A percentile compares a stretch with the other conserved stretches of the same genome.
These are phyloP conservation scores for Pimephales promelas DNA, from an alignment of 2,113 vertebrate species.

Conservation along the genomic window DNA sequence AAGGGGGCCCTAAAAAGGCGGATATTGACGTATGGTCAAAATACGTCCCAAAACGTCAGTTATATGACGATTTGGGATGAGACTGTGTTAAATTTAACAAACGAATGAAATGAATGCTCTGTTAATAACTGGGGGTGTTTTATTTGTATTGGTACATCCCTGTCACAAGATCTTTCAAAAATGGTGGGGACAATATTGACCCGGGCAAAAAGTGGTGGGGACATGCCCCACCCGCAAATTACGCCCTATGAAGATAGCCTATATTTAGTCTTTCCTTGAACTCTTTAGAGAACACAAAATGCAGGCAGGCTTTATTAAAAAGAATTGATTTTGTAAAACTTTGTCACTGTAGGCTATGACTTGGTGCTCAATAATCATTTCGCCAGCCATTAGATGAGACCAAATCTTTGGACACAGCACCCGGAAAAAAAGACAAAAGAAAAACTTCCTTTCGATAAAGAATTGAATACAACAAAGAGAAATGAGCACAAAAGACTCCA, in stretches of 20 bases:
- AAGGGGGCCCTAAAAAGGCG: no score
- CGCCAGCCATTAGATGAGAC: constrained; percentile 4
- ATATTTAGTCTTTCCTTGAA: background rate
- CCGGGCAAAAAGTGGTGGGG: no score
- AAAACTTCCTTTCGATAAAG: background rate
- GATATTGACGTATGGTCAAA: no score
- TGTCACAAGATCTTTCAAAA: no score
- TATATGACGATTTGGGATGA: no score
- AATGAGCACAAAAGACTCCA: constrained; percentile 31
- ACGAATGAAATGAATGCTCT: no score
- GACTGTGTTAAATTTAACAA: no score
- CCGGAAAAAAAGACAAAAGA: background rate
- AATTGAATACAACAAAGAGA: constrained; percentile 24
- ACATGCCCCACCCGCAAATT: no score
- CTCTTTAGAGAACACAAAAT: background rate
- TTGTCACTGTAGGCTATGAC: background rate
- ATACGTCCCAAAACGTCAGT: no score
- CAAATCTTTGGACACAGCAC: background rate
- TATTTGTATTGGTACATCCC: no score
- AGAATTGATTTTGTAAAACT: background rate
- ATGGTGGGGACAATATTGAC: no score
- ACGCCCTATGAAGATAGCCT: background rate
- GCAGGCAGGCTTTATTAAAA: background rate
- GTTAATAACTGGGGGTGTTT: no score
- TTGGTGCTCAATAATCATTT: background rate